These are phyloP conservation scores for Tipula lateralis DNA, from an alignment of 2,888 invertebrate species.

Conservation along the genomic window DNA sequence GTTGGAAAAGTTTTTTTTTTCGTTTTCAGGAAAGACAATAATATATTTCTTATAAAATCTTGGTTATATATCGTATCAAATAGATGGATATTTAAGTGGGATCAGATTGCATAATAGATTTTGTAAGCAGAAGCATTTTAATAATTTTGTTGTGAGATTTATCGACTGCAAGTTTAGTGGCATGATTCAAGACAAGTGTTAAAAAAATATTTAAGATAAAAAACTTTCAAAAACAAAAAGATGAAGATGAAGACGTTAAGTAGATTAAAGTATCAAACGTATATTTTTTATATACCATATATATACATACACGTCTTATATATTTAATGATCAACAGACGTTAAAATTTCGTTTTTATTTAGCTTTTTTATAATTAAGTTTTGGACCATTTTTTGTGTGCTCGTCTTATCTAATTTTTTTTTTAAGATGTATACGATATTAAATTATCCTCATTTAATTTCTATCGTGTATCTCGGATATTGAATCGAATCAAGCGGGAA, in stretches of 20 bases:
- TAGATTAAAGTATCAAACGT: background rate
- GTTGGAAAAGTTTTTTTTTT: background rate
- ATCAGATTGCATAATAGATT: slow-evolving; percentile 2
- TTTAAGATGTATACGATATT: background rate
- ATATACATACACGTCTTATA: no score
- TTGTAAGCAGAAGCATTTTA: background rate
- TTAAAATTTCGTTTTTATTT: background rate
- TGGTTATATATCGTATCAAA: background rate
- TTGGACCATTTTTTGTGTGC: background rate
- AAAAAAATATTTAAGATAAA: background rate
- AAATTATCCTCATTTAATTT: slow-evolving; percentile 11
- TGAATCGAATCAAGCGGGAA: background rate
- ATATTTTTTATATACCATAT: background rate
- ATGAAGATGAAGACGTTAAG: background rate
- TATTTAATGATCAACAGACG: background rate
- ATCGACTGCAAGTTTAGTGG: background rate
- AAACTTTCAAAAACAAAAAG: background rate
- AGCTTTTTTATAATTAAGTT: background rate
- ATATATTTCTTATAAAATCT: background rate
- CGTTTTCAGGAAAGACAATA: background rate
- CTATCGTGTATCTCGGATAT: background rate
- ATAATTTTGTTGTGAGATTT: background rate
- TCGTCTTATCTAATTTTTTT: slow-evolving; percentile 1
- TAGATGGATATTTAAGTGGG: background rate
- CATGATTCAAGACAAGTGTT: background rate